Conservation (phyloP, 1,140 invertebrate species). For the Pseudomyrmex concolor region DNA sequence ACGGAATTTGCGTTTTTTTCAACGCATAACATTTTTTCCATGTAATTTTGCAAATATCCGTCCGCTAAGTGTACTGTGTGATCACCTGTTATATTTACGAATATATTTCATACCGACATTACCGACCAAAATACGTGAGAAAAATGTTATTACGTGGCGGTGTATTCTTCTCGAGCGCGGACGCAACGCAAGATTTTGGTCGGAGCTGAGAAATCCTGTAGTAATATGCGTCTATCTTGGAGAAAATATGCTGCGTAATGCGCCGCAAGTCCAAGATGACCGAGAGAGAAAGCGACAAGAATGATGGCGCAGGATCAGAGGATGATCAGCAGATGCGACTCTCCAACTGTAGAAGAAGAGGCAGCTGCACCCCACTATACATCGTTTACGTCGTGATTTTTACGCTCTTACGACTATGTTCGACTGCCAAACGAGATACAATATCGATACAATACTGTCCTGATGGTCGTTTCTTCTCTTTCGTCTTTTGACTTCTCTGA, state of each 20-base stretch:
- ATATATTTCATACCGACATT: constrained; percentile 69
- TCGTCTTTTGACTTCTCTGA: not conserved
- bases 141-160: constrained; percentile 67
- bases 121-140: constrained; percentile 53
- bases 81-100: constrained; percentile 61
- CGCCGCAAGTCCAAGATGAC: constrained; percentile 69
- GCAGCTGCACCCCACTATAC: constrained; percentile 69
- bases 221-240: constrained; percentile 46
- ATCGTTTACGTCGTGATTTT: constrained; percentile 59
- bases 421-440: constrained; percentile 17
- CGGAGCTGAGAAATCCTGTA: constrained; percentile 5
- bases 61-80: constrained; percentile 33
- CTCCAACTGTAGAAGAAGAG: constrained; percentile 63
- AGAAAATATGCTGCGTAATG: constrained; percentile 76
- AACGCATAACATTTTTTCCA: constrained; percentile 29
- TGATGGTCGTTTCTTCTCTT: not conserved
- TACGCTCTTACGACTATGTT: constrained; percentile 6
- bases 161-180: constrained; percentile 37
- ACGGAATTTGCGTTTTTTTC: constrained; percentile 21
- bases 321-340: constrained; percentile 64
- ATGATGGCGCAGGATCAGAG: constrained; percentile 25
- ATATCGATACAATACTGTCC: constrained; percentile 34
- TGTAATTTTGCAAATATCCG: constrained; percentile 29
- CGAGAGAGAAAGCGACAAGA: constrained; percentile 47
- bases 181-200: constrained; percentile 50